A percentile compares a stretch with the other conserved stretches of the same genome.
phyloP scores from a whole-genome alignment of 2,113 vertebrate species.

The Machaerirhynchus nigripectus region DNA sequence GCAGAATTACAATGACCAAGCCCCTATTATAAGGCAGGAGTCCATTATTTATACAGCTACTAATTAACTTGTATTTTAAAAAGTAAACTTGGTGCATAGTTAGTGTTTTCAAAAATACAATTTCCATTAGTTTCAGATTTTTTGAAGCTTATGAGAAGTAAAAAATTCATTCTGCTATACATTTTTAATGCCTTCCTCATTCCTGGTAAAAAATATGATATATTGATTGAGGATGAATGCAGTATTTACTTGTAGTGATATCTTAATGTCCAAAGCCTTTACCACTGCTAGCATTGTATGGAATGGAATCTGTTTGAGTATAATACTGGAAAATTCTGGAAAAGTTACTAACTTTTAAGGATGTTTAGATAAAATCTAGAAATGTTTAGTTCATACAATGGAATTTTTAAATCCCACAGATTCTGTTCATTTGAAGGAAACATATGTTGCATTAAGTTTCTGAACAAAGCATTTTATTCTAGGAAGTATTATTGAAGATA shows the following conservation, averaged over 20 bases:
- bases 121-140: background rate
- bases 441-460: slow-evolving; percentile 14
- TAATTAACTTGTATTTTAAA: background rate
- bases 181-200: background rate
- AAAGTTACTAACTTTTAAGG: slow-evolving; percentile 13
- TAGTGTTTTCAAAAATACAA: background rate
- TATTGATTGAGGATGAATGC: background rate
- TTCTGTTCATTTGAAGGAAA: slow-evolving; percentile 6
- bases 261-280: background rate
- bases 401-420: background rate
- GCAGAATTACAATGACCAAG: background rate
- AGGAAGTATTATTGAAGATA: background rate
- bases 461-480: background rate
- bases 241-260: background rate
- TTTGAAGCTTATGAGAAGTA: background rate
- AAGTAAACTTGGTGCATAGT: background rate
- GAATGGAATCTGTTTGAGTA: slow-evolving; percentile 7
- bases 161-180: background rate
- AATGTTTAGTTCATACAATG: background rate
- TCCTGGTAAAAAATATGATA: background rate
- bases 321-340: slow-evolving; percentile 47
- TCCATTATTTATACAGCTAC: background rate
- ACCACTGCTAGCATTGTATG: background rate
- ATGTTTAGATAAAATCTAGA: slow-evolving; percentile 44
- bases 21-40: background rate